phyloP scores from a whole-genome alignment of 2,888 invertebrate genomes.

The Pristionchus exspectatus region DNA sequence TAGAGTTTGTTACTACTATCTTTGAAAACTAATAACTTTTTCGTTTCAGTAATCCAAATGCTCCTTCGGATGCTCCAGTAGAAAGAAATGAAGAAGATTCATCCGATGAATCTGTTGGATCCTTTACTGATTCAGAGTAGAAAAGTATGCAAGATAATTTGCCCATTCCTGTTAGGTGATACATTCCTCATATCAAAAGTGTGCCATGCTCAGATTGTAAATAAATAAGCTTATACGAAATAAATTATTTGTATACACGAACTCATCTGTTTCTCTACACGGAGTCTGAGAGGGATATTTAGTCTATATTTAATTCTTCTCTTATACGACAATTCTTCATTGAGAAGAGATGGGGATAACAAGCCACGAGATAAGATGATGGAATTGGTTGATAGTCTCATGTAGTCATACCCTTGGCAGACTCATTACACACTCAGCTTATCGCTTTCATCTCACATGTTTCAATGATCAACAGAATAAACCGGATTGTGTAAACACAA shows the following conservation, averaged over 20 bases:
- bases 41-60: slow-evolving; percentile 35
- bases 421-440: not conserved
- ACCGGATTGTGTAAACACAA: not conserved
- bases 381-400: not conserved
- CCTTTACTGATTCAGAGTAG: slow-evolving; percentile 44
- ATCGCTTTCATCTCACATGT: not conserved
- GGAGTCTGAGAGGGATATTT: too few relatives aligned
- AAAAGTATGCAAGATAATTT: not conserved
- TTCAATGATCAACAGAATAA: not conserved
- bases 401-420: not conserved
- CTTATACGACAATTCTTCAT: not conserved
- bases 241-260: not conserved
- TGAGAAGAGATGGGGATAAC: not conserved
- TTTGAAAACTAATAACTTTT: not conserved
- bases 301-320: not conserved
- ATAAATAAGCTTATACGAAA: not conserved
- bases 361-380: not conserved
- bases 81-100: slow-evolving; percentile 9
- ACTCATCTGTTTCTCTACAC: not conserved
- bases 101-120: slow-evolving; percentile 48
- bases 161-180: not conserved
- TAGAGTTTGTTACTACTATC: slow-evolving; percentile 54
- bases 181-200: not conserved
- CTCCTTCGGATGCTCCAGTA: not conserved
- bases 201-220: slow-evolving; percentile 46